Evolutionary conservation across 2,113 vertebrate species (phyloP), one percentile per base, ranked within the genome.

Genomic region (Myanophis thanlyinensis): DNA sequence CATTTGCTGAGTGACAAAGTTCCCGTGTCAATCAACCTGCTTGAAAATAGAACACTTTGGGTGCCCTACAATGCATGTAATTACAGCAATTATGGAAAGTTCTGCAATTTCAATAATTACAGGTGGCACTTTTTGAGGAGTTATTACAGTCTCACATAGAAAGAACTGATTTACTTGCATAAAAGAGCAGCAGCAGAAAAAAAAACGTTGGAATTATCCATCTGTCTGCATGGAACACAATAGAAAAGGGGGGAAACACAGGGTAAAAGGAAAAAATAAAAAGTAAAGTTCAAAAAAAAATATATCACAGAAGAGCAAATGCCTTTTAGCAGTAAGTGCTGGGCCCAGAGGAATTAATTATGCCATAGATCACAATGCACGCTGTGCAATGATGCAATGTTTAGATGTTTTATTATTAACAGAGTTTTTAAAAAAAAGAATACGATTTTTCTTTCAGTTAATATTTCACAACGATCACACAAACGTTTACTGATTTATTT

Each of bases 71-170:
- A 90, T 89, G 53, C 53, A 89, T 15, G 18, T 93, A 93, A 93
- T 93, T 85, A 86, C 53, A 89, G 92, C 92, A 93, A 93, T 93
- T 93, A 93, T 54, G 59, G 87, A 93, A 93, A 93, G 88, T 93
- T 93, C 92, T 93, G 92, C 92, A 93, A 93, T 93, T 90, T 93
- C 88, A 86, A 86, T 93, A 93, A 93, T 93, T 89, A 62, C 92
- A 93, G 92, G 92, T 93, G 92, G 88, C 88, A 93, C 92, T 85
- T 93, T 92, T 93, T 59, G 73, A 93, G 80, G 92, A 85, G 73
- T 89, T 93, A 85, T 93, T 90, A 90, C 92, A 93, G 92, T 22
- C 52, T 93, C 53, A 30, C 44, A 62, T 59, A 54, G 88, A 90
- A 85, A 85, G 73, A 85, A 85, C 73, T 90, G 88, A 93, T 90